Percentiles rank a stretch among this genome's conserved stretches.
Conservation (phyloP, 1,140 invertebrate species). For the Yoshiicerus persimilis region DNA sequence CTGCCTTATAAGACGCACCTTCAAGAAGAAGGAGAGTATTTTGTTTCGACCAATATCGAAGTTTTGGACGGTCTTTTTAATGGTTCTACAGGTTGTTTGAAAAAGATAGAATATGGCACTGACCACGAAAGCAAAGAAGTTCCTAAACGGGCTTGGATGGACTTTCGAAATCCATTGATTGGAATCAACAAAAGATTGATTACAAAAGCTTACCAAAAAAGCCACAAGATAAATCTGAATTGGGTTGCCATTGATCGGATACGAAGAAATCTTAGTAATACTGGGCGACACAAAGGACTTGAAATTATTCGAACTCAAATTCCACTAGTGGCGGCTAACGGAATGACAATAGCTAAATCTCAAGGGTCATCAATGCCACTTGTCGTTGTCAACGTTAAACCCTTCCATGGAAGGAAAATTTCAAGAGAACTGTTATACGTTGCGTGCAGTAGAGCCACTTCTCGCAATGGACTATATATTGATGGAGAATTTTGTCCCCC, state of each 20-base stretch:
- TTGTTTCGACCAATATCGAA: too few species aligned
- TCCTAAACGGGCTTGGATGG: neutral
- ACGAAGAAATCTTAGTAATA: neutral
- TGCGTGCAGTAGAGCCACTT: slow-evolving; percentile 18
- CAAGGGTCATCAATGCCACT: neutral
- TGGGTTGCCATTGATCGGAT: neutral
- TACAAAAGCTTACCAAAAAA: neutral
- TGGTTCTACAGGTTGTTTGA: too few species aligned
- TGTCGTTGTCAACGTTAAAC: neutral
- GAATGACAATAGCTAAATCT: neutral
- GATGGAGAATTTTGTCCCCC: slow-evolving; percentile 24
- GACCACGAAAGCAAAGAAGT: slow-evolving; percentile 18
- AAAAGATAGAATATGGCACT: too few species aligned
- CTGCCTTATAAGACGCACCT: slow-evolving; percentile 50
- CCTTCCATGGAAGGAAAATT: neutral
- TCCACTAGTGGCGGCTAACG: neutral
- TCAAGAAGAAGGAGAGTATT: too few species aligned
- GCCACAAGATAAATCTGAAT: neutral
- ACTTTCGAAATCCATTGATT: neutral
- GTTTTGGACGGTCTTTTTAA: too few species aligned
- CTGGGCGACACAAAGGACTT: neutral
- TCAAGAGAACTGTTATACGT: slow-evolving; percentile 19
- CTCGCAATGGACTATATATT: slow-evolving; percentile 22
- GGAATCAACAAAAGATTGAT: neutral
- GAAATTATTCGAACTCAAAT: neutral